Evolutionary conservation across 2,797 vertebrate species (phyloP).

Genomic region (Leucoraja ocellata): DNA sequence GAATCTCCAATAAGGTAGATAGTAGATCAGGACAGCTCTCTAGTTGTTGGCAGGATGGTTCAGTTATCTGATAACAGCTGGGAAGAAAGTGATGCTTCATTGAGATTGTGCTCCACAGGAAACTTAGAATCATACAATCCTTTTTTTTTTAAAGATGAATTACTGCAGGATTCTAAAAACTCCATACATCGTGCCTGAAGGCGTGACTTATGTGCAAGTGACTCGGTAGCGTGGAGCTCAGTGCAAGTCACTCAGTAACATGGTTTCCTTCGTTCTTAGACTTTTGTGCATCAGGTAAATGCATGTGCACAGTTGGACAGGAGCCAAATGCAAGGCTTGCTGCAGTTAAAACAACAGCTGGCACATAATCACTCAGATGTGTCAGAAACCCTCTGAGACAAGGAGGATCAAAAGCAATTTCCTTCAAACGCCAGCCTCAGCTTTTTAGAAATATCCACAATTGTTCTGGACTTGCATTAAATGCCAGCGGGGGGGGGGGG

Average conservation of each 20-base stretch:
- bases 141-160: neutral
- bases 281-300: slow-evolving; percentile 1
- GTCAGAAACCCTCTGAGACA: slow-evolving; percentile 17
- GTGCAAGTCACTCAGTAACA: neutral
- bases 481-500: too few relatives aligned
- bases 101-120: too few relatives aligned
- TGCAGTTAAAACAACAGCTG: slow-evolving; percentile 25
- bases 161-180: neutral
- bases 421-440: neutral
- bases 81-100: too few relatives aligned
- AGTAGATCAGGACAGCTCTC: too few relatives aligned
- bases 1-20: too few relatives aligned
- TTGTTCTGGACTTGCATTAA: neutral
- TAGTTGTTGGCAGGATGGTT: too few relatives aligned
- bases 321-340: neutral
- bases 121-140: neutral
- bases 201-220: too few relatives aligned
- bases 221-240: neutral
- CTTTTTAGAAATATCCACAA: neutral
- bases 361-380: slow-evolving; percentile 27
- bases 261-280: neutral
- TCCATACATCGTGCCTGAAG: neutral
- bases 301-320: neutral
- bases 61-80: too few relatives aligned
- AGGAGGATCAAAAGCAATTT: slow-evolving; percentile 22